Base-by-base conservation (phyloP, 1,140 invertebrate genomes). In the Bombus confusus region DNA sequence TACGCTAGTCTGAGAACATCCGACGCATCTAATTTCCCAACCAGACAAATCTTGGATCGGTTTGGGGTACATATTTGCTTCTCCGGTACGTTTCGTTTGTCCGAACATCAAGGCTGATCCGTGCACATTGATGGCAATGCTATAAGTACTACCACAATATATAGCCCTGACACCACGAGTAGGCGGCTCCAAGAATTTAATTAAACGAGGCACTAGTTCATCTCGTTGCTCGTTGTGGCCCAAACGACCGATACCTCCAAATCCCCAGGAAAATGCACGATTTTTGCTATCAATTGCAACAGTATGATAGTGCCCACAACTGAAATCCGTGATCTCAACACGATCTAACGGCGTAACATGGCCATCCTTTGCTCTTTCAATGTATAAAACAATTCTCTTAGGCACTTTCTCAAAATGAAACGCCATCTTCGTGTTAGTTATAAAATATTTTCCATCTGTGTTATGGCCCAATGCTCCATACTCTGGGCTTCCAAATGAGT, bases 11-110 rank as follows among this genome's bases (percentile, higher is more conserved):
- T 97, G 96, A 41, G 97, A 97, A 79, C 97, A 97, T 8, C 97
- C 98, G 57, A 99, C 96, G 88, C 97, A 97, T 78, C 97, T 96
- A 25, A 99, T 97, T 86, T 98, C 97, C 98, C 98, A 99, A 1
- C 98, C 98, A 88, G 97, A 97, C 3, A 99, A 95, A 95, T 99
- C 98, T 91, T 98, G 98, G 5, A 99, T 97, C 10, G 98, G 98
- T 94, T 99, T 99, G 0, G 98, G 98, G 93, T 99, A 99, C 98
- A 99, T 99, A 89, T 98, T 98, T 2, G 98, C 98, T 93, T 99
- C 98, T 0, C 98, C 98, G 3, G 98, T 98, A 47, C 98, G 97
- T 93, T 99, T 99, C 0, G 97, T 98, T 93, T 98, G 98, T 1
- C 98, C 98, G 95, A 98, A 99, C 92, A 99, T 96, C 93, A 97